phyloP scores from a whole-genome alignment of 2,797 vertebrate genomes.

The Aldrovandia affinis region DNA sequence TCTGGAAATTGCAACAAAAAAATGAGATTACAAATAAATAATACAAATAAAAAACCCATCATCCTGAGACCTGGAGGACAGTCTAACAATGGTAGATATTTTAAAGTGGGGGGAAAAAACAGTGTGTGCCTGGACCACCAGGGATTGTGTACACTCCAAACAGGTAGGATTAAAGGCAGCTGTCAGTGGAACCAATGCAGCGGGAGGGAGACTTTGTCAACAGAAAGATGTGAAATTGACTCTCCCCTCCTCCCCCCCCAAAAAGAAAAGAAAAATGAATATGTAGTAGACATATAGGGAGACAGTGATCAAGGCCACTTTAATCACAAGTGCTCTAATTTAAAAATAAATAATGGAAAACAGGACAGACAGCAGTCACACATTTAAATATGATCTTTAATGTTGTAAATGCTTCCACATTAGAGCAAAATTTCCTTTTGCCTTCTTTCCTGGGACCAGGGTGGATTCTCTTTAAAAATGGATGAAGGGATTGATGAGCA shows the following conservation, averaged over 20 bases:
- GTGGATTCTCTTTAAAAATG: too few relatives aligned
- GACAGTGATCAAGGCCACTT: conserved; percentile 2
- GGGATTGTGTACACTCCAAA: conserved; percentile 18
- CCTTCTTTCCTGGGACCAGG: too few relatives aligned
- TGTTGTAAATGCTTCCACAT: too few relatives aligned
- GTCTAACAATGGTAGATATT: conserved; percentile 16
- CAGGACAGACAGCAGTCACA: neutral
- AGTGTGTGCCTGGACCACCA: conserved; percentile 15
- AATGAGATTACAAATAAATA: too few relatives aligned
- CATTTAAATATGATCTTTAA: too few relatives aligned
- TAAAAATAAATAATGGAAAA: neutral
- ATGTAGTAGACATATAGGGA: too few relatives aligned
- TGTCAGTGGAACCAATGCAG: conserved; percentile 12
- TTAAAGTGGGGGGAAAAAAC: neutral
- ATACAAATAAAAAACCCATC: too few relatives aligned
- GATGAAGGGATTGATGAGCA: too few relatives aligned
- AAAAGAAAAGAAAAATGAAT: too few relatives aligned
- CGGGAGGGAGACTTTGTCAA: neutral
- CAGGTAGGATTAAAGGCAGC: conserved; percentile 23
- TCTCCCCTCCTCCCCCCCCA: too few relatives aligned
- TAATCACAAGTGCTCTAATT: conserved; percentile 6
- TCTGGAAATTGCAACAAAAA: too few relatives aligned
- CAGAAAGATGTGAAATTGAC: neutral
- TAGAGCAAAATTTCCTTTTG: too few relatives aligned
- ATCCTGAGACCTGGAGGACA: neutral